These are phyloP conservation scores for Nymphalis polychloros DNA, from an alignment of 2,888 invertebrate genomes.

Conservation along the genomic window DNA sequence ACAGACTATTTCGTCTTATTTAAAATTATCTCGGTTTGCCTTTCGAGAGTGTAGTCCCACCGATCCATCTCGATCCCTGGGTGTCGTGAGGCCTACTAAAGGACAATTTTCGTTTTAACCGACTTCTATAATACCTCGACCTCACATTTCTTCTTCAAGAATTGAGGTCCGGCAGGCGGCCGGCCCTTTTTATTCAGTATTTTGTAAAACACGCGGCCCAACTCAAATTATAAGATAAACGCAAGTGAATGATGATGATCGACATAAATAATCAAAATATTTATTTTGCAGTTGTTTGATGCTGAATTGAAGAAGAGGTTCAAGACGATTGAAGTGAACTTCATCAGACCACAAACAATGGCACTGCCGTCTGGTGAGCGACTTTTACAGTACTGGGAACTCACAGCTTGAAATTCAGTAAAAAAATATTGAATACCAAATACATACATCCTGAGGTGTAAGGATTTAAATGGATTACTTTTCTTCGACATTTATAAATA, in stretches of 20 bases:
- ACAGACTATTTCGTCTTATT: not conserved
- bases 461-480: not conserved
- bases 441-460: not conserved
- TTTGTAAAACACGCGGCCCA: too few species aligned
- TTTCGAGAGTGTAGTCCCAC: too few species aligned
- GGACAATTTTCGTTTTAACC: too few species aligned
- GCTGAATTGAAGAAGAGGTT: slow-evolving; percentile 88
- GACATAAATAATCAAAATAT: not conserved
- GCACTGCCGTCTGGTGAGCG: slow-evolving; percentile 83
- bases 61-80: too few species aligned
- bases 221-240: too few species aligned
- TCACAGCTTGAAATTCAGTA: slow-evolving; percentile 57
- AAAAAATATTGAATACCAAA: not conserved
- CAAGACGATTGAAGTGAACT: slow-evolving; percentile 88
- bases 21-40: too few species aligned
- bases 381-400: slow-evolving; percentile 85
- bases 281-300: slow-evolving; percentile 84
- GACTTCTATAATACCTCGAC: too few species aligned
- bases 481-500: not conserved
- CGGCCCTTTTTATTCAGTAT: too few species aligned
- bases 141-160: too few species aligned
- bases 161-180: too few species aligned
- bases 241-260: too few species aligned
- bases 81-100: too few species aligned
- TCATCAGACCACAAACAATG: slow-evolving; percentile 86